These are phyloP conservation scores for Sinopyrophorus schimmeli DNA, from an alignment of 2,888 invertebrate genomes.

Conservation along the genomic window DNA sequence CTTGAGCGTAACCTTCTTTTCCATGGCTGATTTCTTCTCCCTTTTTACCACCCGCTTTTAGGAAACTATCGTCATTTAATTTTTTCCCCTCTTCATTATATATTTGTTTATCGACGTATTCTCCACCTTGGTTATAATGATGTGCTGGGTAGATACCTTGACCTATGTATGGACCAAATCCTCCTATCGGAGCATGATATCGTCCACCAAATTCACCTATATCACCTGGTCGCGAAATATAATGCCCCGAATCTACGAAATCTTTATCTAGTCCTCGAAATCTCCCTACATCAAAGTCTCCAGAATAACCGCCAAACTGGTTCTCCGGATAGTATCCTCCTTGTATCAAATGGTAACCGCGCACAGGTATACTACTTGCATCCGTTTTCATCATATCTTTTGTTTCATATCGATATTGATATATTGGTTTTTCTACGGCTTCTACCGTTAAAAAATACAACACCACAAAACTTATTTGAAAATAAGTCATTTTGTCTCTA, in stretches of 20 bases:
- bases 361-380: slow-evolving; percentile 51
- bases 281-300: slow-evolving; percentile 19
- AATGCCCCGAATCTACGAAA: slow-evolving; percentile 46
- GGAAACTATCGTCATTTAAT: slow-evolving; percentile 59
- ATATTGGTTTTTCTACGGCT: slow-evolving; percentile 42
- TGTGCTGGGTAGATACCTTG: slow-evolving; percentile 52
- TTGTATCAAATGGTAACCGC: slow-evolving; percentile 63
- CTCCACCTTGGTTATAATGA: slow-evolving; percentile 44
- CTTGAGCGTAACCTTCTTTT: slow-evolving; percentile 62
- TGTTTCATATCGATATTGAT: slow-evolving; percentile 50
- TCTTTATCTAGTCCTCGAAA: slow-evolving; percentile 42
- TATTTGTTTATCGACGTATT: slow-evolving; percentile 60
- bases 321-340: slow-evolving; percentile 60
- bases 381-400: slow-evolving; percentile 53
- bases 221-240: slow-evolving; percentile 36
- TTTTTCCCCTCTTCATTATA: slow-evolving; percentile 64
- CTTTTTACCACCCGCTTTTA: slow-evolving; percentile 60
- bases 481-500: no score
- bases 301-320: slow-evolving; percentile 14
- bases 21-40: slow-evolving; percentile 62
- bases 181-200: slow-evolving; percentile 34
- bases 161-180: slow-evolving; percentile 42
- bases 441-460: no score
- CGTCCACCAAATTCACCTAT: slow-evolving; percentile 8
- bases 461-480: no score